Conservation (phyloP, 2,888 invertebrate species). For the Chloroclystis v-ata region DNA sequence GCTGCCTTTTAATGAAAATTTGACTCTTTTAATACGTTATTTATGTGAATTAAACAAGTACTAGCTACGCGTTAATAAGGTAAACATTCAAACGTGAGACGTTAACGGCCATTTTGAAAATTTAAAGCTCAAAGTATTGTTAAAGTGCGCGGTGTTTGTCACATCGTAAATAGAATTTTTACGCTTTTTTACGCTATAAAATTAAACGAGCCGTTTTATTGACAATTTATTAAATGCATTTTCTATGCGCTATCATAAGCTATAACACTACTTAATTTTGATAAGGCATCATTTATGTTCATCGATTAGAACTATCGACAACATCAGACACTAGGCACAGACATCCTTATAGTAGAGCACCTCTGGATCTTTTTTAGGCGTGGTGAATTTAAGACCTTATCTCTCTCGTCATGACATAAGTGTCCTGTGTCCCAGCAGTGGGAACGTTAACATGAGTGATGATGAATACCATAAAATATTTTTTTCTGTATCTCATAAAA, state of each 20-base stretch:
- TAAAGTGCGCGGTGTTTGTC: constrained; percentile 54
- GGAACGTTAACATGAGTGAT: too few species aligned
- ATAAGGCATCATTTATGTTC: neutral
- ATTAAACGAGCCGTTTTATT: constrained; percentile 41
- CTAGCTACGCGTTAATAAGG: constrained; percentile 58
- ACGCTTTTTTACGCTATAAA: constrained; percentile 44
- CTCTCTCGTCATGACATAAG: too few species aligned
- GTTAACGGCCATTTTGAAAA: constrained; percentile 55
- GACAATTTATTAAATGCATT: constrained; percentile 37
- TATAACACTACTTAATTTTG: neutral
- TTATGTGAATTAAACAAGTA: constrained; percentile 64
- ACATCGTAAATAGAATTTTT: constrained; percentile 60
- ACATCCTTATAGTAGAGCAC: too few species aligned
- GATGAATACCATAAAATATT: too few species aligned
- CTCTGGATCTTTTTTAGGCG: too few species aligned
- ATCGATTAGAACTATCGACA: neutral
- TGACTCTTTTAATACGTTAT: constrained; percentile 63
- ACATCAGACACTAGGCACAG: too few species aligned
- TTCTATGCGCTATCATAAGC: constrained; percentile 12
- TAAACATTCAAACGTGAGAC: constrained; percentile 51
- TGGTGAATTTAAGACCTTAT: too few species aligned
- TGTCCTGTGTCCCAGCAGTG: too few species aligned
- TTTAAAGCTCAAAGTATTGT: constrained; percentile 54
- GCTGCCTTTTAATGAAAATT: constrained; percentile 68
- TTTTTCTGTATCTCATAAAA: too few species aligned